Evolutionary conservation across 92 coral and sea anemone species (phyloP).

Genomic region (Anthopleura xanthogrammica): DNA sequence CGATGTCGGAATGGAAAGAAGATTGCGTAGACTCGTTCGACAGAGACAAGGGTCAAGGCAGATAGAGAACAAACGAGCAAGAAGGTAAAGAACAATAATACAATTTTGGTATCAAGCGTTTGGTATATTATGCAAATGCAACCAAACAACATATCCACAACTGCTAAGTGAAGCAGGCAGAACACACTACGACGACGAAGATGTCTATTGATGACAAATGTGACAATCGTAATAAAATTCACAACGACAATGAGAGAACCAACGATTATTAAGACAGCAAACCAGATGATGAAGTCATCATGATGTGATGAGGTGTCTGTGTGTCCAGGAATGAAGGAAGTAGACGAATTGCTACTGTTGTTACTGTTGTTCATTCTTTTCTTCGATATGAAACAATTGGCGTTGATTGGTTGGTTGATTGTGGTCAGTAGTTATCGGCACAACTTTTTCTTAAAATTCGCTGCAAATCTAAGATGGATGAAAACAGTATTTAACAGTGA

Average conservation of each 20-base stretch:
- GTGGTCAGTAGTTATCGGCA: too few relatives aligned
- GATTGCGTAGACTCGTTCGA: slow-evolving; percentile 37
- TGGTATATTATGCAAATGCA: background rate
- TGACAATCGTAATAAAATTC: slow-evolving; percentile 12
- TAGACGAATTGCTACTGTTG: background rate
- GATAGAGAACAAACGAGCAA: too few relatives aligned
- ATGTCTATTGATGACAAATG: slow-evolving; percentile 18
- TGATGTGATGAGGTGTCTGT: background rate
- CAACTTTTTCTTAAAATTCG: too few relatives aligned
- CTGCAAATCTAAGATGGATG: too few relatives aligned
- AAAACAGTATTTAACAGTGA: too few relatives aligned
- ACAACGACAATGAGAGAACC: slow-evolving; percentile 8
- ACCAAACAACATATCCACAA: slow-evolving; percentile 11
- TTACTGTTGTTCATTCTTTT: background rate
- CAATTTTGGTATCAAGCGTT: too few relatives aligned
- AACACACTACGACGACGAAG: slow-evolving; percentile 21
- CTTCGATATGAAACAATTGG: too few relatives aligned
- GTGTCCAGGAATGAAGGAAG: background rate
- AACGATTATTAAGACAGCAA: background rate
- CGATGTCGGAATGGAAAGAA: slow-evolving; percentile 14
- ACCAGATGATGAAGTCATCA: background rate
- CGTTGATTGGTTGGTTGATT: too few relatives aligned
- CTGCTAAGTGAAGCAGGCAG: slow-evolving; percentile 19
- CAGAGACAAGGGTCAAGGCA: slow-evolving; percentile 16
- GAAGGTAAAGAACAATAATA: too few relatives aligned